These are phyloP conservation scores for Torymus aiolomorphi DNA, from an alignment of 2,888 invertebrate species.

Conservation along the genomic window DNA sequence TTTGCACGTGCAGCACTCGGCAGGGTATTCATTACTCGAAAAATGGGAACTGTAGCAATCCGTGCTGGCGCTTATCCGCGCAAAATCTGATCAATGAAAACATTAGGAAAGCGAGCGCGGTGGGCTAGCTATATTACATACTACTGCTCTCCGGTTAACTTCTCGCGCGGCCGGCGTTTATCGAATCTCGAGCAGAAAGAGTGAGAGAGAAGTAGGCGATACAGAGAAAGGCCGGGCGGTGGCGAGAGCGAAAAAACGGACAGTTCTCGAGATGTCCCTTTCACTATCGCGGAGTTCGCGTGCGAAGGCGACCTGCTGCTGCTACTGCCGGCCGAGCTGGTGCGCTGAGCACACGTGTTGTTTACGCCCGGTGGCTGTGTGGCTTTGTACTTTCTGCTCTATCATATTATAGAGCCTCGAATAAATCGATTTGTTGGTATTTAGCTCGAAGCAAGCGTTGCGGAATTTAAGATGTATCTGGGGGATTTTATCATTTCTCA, in stretches of 20 bases:
- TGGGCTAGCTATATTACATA: background rate
- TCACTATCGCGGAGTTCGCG: conserved; percentile 48
- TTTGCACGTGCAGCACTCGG: background rate
- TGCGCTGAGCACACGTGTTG: conserved; percentile 3
- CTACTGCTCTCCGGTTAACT: too few relatives aligned
- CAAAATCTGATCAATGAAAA: conserved; percentile 19
- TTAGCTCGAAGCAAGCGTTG: too few relatives aligned
- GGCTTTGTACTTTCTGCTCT: background rate
- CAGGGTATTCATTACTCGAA: background rate
- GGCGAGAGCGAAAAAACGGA: conserved; percentile 14
- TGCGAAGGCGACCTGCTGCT: conserved; percentile 6
- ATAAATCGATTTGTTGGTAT: too few relatives aligned
- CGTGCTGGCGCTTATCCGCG: background rate
- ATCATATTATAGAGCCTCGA: too few relatives aligned
- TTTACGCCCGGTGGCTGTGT: background rate
- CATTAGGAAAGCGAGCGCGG: conserved; percentile 11
- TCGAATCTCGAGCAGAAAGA: background rate
- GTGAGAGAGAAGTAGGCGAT: conserved; percentile 14
- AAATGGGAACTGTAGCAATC: background rate
- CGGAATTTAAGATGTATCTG: too few relatives aligned
- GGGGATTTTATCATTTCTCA: too few relatives aligned
- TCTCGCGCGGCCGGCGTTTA: too few relatives aligned
- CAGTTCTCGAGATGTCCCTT: conserved; percentile 39
- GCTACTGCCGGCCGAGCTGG: conserved; percentile 4
- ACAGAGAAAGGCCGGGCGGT: background rate